Base-by-base conservation (phyloP, 1,140 invertebrate genomes). In the Tetraneura akinire region DNA sequence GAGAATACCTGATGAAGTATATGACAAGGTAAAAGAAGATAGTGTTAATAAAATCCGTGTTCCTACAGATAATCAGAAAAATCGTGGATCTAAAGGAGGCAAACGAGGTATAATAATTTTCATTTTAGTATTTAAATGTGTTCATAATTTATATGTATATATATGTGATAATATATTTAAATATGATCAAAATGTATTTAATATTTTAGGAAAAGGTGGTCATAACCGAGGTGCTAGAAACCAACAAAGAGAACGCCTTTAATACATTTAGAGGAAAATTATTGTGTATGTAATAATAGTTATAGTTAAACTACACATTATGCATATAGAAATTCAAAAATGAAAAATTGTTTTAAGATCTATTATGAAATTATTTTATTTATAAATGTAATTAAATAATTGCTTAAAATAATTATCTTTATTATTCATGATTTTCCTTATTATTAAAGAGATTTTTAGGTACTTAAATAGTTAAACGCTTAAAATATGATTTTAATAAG, bases 21-120 rank as follows among this genome's bases (percentile, higher is more conserved):
- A 98, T 82, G 96, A 98, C 84, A 96, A 97, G 93, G 97, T 98
- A 0, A 98, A 98, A 86, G 96, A 98, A 86, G 97, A 98, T 85
- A 92, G 95, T 80, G 87, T 90, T 47, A 87, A 89, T 9, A 87
- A 91, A 84, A 90, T 66, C 32, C 62, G 81, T 21, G 76, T 74
- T 13, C 74, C 55, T 47, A 78, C 74, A 21, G 74, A 78, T 60
- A 78, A 78, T 16, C 74, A 78, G 9, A 78, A 78, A 62, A 78
- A 78, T 60, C 74, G 74, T 26, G 74, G 13, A 26, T 42, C 53
- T 18, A 60, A 55, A 78, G 74, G 74, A 26, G 74, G 55, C 62
- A 47, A 55, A 47, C 74, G 62, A 78, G 74, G 74, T 78, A 78
- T n/a, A n/a, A n/a, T n/a, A 29, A 23, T 21, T 26, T 0, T 51